Evolutionary conservation across 1,140 invertebrate genomes (phyloP).

Genomic region (Chironomus tepperi): DNA sequence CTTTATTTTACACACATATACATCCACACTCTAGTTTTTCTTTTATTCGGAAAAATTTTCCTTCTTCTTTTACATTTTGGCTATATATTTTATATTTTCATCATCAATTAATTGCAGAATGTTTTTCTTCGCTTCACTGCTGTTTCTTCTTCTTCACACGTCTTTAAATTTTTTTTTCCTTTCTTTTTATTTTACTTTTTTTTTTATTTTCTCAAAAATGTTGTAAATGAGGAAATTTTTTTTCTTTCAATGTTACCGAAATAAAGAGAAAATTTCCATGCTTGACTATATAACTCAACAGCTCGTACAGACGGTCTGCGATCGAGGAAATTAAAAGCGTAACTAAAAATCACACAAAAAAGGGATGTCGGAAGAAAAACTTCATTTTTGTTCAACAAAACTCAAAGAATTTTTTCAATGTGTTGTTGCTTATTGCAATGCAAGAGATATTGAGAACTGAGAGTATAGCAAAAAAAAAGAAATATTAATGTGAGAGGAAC

Average conservation of each 20-base stretch:
- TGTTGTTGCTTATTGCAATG: slow-evolving; percentile 9
- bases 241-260: neutral
- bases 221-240: too few species aligned
- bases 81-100: neutral
- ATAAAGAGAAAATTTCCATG: neutral
- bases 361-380: slow-evolving; percentile 15
- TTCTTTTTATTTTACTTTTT: too few species aligned
- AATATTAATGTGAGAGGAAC: neutral
- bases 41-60: slow-evolving; percentile 10
- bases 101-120: neutral
- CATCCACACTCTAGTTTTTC: slow-evolving; percentile 16
- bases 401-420: neutral
- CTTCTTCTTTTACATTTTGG: neutral
- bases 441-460: neutral
- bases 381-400: neutral
- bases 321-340: slow-evolving; percentile 11
- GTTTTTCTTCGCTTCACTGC: neutral
- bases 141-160: slow-evolving; percentile 12
- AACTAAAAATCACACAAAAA: slow-evolving; percentile 4
- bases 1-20: slow-evolving; percentile 19
- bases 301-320: slow-evolving; percentile 9
- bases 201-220: too few species aligned
- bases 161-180: too few species aligned
- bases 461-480: neutral
- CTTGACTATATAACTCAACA: neutral